These are phyloP conservation scores for Leuciscus waleckii DNA, from an alignment of 2,797 vertebrate species.

Conservation along the genomic window DNA sequence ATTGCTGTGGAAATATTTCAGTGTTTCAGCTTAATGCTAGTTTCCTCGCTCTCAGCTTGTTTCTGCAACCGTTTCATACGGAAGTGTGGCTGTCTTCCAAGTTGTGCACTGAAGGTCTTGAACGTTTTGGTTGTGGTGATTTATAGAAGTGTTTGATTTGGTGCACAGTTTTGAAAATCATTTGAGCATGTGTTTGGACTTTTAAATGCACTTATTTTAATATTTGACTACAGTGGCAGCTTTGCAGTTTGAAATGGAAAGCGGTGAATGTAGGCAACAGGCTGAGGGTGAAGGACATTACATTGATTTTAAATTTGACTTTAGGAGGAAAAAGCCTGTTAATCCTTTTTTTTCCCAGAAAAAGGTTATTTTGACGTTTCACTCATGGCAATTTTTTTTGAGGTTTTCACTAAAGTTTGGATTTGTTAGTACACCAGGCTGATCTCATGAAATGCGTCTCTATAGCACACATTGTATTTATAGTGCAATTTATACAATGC, in stretches of 20 bases:
- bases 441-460: too few species aligned
- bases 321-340: neutral
- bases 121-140: neutral
- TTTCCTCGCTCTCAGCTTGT: neutral
- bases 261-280: neutral
- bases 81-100: neutral
- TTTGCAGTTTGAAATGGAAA: neutral
- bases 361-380: neutral
- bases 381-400: neutral
- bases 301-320: accelerated
- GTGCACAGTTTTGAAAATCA: neutral
- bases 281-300: neutral
- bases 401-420: neutral
- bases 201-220: neutral
- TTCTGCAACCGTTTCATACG: neutral
- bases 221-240: neutral
- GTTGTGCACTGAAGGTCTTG: neutral
- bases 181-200: neutral
- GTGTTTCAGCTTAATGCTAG: neutral
- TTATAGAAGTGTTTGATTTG: neutral
- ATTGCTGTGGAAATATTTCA: neutral
- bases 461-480: too few species aligned
- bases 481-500: too few species aligned
- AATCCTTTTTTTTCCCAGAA: neutral
- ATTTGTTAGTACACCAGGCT: neutral